Evolutionary conservation across 2,113 vertebrate species (phyloP).

Genomic region (Mirounga angustirostris): DNA sequence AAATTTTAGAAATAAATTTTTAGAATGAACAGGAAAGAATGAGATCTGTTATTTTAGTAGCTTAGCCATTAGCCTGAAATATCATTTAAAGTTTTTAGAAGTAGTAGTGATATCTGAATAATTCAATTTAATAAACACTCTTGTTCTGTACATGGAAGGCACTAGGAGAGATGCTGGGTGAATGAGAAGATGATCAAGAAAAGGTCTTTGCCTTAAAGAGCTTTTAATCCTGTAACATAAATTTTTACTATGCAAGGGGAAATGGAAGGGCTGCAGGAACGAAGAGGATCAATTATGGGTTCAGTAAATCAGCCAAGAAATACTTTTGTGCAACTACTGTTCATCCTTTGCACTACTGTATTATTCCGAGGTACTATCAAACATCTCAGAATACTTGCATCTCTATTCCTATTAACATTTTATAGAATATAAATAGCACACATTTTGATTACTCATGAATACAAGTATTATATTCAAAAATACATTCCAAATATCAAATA

Average conservation of each 20-base stretch:
- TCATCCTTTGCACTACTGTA: fast-evolving
- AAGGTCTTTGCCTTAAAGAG: neutral
- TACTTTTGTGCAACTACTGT: no score
- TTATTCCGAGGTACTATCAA: no score
- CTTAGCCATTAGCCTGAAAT: neutral
- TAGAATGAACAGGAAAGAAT: neutral
- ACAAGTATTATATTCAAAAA: neutral
- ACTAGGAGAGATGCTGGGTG: neutral
- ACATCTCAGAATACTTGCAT: neutral
- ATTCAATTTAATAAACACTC: neutral
- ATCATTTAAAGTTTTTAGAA: neutral
- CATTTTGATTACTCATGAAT: neutral
- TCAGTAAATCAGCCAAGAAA: neutral
- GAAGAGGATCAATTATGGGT: fast-evolving
- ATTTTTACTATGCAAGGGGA: fast-evolving
- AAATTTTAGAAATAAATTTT: neutral
- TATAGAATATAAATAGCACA: no score
- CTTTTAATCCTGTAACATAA: no score
- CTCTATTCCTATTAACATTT: neutral
- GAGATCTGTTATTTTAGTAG: neutral
- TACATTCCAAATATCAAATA: neutral
- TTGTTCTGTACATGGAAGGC: no score
- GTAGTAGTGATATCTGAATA: neutral
- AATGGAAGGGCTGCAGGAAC: fast-evolving
- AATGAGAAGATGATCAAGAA: fast-evolving